These are phyloP conservation scores for Glaucomys volans DNA, from an alignment of 2,113 vertebrate species.

Conservation along the genomic window DNA sequence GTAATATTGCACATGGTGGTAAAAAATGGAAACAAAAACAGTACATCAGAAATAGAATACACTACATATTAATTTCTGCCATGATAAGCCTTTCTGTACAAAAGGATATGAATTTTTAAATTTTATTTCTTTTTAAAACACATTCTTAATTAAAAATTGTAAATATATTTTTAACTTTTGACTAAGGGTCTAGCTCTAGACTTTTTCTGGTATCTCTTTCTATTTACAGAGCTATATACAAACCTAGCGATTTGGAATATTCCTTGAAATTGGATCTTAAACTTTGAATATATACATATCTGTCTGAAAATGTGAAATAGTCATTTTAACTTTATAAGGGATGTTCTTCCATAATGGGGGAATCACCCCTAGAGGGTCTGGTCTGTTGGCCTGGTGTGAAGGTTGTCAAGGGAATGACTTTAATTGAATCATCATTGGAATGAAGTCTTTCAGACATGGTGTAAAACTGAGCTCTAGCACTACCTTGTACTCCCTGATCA, in stretches of 20 bases:
- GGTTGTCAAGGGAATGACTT: slow-evolving; percentile 95
- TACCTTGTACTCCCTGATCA: slow-evolving; percentile 90
- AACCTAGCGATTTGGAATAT: slow-evolving; percentile 56
- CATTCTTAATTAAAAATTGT: slow-evolving; percentile 34
- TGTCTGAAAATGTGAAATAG: slow-evolving; percentile 76
- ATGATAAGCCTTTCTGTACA: slow-evolving; percentile 67
- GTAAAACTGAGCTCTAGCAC: slow-evolving; percentile 93
- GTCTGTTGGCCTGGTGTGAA: slow-evolving; percentile 89
- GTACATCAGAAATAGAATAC: slow-evolving; percentile 55
- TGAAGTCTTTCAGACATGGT: slow-evolving; percentile 94
- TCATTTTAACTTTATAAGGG: slow-evolving; percentile 89
- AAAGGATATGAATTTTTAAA: neutral
- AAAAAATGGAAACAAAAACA: slow-evolving; percentile 28
- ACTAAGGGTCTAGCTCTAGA: slow-evolving; percentile 65
- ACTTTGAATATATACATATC: slow-evolving; percentile 75
- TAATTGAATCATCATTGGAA: slow-evolving; percentile 91
- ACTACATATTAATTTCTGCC: slow-evolving; percentile 46
- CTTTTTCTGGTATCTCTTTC: slow-evolving; percentile 62
- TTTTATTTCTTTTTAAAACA: slow-evolving; percentile 55
- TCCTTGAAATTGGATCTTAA: slow-evolving; percentile 60
- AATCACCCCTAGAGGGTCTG: slow-evolving; percentile 78
- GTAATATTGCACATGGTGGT: slow-evolving; percentile 68
- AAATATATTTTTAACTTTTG: slow-evolving; percentile 44
- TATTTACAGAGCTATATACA: slow-evolving; percentile 87
- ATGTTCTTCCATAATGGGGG: slow-evolving; percentile 92